Conservation (phyloP, 2,888 invertebrate genomes). For the Brachynemurus nebulosus region DNA sequence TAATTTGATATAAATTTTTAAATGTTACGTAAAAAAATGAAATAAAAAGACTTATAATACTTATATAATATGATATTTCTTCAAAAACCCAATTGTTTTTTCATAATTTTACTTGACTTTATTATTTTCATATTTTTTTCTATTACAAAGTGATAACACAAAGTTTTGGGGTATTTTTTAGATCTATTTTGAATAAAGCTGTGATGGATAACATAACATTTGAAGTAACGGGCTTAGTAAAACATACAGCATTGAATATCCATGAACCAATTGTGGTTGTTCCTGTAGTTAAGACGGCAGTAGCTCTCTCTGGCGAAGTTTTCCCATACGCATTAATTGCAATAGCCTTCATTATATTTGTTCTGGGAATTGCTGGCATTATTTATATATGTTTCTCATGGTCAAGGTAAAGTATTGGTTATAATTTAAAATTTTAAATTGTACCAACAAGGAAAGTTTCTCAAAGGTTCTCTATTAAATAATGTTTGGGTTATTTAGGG, state of each 20-base stretch:
- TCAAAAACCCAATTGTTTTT: not conserved
- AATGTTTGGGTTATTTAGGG: too few relatives aligned
- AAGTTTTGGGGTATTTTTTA: constrained; percentile 23
- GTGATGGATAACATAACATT: constrained; percentile 52
- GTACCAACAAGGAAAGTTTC: too few relatives aligned
- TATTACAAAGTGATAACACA: constrained; percentile 6
- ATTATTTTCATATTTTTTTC: constrained; percentile 8
- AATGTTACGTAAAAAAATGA: too few relatives aligned
- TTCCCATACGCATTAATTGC: constrained; percentile 83
- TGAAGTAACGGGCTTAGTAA: constrained; percentile 51
- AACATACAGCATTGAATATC: constrained; percentile 53
- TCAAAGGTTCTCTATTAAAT: too few relatives aligned
- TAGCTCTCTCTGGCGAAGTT: constrained; percentile 41
- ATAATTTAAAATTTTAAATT: too few relatives aligned
- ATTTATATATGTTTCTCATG: constrained; percentile 89
- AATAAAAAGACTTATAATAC: too few relatives aligned
- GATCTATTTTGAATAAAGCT: constrained; percentile 43
- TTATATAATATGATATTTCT: not conserved
- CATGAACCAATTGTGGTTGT: constrained; percentile 40
- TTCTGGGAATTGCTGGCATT: constrained; percentile 77
- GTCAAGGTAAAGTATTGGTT: constrained; percentile 82
- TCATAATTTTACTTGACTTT: not conserved
- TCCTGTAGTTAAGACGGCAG: constrained; percentile 30
- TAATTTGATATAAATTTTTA: too few relatives aligned
- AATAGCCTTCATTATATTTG: constrained; percentile 76